Evolutionary conservation across 2,888 invertebrate genomes (phyloP).

Genomic region (Athalia circularis): DNA sequence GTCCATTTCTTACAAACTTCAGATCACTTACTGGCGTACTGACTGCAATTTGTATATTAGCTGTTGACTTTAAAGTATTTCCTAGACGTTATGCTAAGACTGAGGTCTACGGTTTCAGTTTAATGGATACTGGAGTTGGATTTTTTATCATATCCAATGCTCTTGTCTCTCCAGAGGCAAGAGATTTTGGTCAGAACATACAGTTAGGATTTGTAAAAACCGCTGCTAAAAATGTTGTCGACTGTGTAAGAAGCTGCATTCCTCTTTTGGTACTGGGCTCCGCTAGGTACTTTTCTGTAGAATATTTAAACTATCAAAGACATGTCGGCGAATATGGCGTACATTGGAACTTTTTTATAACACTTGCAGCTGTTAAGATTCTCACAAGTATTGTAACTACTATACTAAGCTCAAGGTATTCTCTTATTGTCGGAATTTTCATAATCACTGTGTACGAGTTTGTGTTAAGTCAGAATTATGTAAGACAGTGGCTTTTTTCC

Average conservation of each 20-base stretch:
- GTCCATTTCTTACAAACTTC: constrained; percentile 79
- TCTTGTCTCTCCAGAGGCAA: constrained; percentile 80
- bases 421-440: constrained; percentile 77
- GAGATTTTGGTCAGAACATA: constrained; percentile 55
- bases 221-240: constrained; percentile 58
- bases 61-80: constrained; percentile 94
- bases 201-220: not conserved
- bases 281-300: constrained; percentile 78
- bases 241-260: constrained; percentile 69
- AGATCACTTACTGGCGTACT: constrained; percentile 84
- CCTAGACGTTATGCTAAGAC: constrained; percentile 93
- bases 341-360: constrained; percentile 99
- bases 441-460: constrained; percentile 81
- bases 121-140: constrained; percentile 98
- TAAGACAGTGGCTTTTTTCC: constrained; percentile 85
- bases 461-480: constrained; percentile 77
- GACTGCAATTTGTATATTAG: constrained; percentile 90
- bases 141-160: constrained; percentile 90
- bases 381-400: constrained; percentile 80
- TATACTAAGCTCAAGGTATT: constrained; percentile 75
- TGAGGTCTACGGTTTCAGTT: constrained; percentile 87
- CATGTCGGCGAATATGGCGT: constrained; percentile 95
- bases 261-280: constrained; percentile 80
- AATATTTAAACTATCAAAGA: constrained; percentile 87
- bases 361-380: constrained; percentile 89